Conservation (phyloP, 2,797 vertebrate genomes). For the Cossypha caffra region DNA sequence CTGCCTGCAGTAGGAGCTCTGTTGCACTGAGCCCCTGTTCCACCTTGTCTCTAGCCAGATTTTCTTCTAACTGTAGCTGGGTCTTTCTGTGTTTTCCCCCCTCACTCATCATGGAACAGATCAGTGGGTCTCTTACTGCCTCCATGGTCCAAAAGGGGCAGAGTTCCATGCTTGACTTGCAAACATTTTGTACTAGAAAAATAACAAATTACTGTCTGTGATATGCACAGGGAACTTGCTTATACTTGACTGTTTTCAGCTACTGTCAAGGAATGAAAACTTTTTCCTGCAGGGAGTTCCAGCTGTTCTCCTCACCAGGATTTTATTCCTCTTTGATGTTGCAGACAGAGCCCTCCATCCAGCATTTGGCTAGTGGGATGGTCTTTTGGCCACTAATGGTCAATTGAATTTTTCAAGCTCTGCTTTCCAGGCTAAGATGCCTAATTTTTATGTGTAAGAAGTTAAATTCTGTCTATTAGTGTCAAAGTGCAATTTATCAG, state of each 20-base stretch:
- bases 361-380: not conserved
- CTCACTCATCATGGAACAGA: not conserved
- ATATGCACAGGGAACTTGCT: not conserved
- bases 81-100: not conserved
- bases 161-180: not conserved
- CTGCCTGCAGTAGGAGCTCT: not conserved
- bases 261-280: not conserved
- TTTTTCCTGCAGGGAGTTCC: not conserved
- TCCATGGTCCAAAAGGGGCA: not conserved
- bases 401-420: not conserved
- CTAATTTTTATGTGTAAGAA: not conserved
- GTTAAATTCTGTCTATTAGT: not conserved
- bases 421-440: not conserved
- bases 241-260: not conserved
- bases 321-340: not conserved
- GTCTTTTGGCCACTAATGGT: not conserved
- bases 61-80: not conserved
- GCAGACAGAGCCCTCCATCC: not conserved
- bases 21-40: not conserved
- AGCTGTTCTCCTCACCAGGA: not conserved
- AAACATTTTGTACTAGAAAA: not conserved
- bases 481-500: not conserved
- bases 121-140: not conserved
- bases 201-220: not conserved
- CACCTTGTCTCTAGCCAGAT: not conserved